Evolutionary conservation across 1,140 invertebrate genomes (phyloP).

Genomic region (Drosophila baimaii): DNA sequence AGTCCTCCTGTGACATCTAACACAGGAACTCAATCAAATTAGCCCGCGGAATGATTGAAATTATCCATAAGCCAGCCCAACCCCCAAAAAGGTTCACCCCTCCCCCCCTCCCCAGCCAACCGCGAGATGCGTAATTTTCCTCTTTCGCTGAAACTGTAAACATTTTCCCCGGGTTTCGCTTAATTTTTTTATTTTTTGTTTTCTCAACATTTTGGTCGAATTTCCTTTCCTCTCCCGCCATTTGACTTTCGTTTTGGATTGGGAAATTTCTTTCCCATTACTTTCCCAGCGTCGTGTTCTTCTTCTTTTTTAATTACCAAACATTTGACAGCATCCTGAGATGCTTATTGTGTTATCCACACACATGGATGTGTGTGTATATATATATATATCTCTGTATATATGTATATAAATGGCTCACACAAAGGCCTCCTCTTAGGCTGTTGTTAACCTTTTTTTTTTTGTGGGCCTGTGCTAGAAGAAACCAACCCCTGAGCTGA

Average conservation of each 20-base stretch:
- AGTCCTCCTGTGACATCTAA: slow-evolving; percentile 58
- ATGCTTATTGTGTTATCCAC: slow-evolving; percentile 69
- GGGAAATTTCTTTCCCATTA: slow-evolving; percentile 44
- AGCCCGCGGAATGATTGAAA: slow-evolving; percentile 40
- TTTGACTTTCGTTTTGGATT: slow-evolving; percentile 30
- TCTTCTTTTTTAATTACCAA: slow-evolving; percentile 74
- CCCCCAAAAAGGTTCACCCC: not conserved
- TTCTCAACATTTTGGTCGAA: not conserved
- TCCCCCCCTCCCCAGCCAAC: not conserved
- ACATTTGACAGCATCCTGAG: slow-evolving; percentile 78
- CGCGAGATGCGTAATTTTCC: slow-evolving; percentile 9
- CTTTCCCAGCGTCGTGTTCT: slow-evolving; percentile 30
- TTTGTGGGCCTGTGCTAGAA: slow-evolving; percentile 46
- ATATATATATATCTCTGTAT: not conserved
- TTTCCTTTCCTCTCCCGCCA: too few species aligned
- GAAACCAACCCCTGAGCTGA: slow-evolving; percentile 64
- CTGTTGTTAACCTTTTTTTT: slow-evolving; percentile 68
- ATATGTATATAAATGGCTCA: not conserved
- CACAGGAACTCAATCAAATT: slow-evolving; percentile 81
- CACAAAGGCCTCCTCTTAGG: slow-evolving; percentile 16
- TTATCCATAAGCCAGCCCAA: not conserved
- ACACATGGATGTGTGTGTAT: slow-evolving; percentile 5
- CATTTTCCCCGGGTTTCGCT: slow-evolving; percentile 42
- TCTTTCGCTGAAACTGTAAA: slow-evolving; percentile 44
- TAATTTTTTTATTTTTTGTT: slow-evolving; percentile 17